These are phyloP conservation scores for Romanogobio albipinnatus DNA, from an alignment of 2,113 vertebrate genomes.

Conservation along the genomic window DNA sequence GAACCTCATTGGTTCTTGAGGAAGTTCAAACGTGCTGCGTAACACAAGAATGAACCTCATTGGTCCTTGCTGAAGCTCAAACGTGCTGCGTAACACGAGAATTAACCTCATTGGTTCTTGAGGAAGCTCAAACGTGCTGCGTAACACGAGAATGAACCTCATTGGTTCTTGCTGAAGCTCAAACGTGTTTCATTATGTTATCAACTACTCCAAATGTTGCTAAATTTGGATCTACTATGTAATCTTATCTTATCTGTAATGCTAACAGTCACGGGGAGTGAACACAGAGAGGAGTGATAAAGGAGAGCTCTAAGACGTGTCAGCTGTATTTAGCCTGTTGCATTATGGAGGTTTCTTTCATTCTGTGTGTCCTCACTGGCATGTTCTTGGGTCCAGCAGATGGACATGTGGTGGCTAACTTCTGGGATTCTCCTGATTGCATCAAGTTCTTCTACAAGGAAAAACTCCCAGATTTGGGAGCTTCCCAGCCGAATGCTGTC, in stretches of 20 bases:
- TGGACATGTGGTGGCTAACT: constrained; percentile 53
- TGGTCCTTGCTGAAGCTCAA: too few relatives aligned
- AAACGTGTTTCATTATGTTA: too few relatives aligned
- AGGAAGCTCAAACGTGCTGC: too few relatives aligned
- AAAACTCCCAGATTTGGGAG: constrained; percentile 68
- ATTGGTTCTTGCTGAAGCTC: too few relatives aligned
- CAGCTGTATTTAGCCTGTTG: not conserved
- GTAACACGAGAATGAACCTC: too few relatives aligned
- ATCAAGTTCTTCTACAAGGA: constrained; percentile 71
- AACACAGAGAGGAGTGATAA: not conserved
- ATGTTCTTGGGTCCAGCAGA: constrained; percentile 4
- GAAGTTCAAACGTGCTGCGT: too few relatives aligned
- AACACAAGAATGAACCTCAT: too few relatives aligned
- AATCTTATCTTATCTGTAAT: constrained; percentile 3
- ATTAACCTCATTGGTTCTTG: too few relatives aligned
- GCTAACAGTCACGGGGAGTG: not conserved
- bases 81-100: too few relatives aligned
- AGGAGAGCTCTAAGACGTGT: not conserved
- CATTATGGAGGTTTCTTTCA: constrained; percentile 22
- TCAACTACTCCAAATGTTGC: not conserved
- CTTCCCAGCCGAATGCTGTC: constrained; percentile 44
- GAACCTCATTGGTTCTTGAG: too few relatives aligned
- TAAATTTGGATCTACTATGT: not conserved
- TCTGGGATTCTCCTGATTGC: constrained; percentile 68
- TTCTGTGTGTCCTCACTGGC: constrained; percentile 21